Base-by-base conservation (phyloP, 2,113 vertebrate genomes). In the Stigmatopora nigra region DNA sequence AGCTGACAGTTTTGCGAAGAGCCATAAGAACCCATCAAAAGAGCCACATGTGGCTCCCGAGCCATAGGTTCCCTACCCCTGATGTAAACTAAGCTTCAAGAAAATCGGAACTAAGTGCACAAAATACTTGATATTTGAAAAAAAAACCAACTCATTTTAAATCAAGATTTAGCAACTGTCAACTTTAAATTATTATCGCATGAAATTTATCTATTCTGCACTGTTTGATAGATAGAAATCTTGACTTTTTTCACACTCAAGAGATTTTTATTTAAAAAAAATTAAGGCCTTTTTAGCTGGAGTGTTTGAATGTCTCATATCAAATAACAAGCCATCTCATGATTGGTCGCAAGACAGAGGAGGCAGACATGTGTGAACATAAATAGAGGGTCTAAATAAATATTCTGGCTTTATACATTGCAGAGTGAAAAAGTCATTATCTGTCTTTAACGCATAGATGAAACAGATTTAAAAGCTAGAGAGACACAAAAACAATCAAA, bases 331-430 rank as follows among this genome's bases (percentile, higher is more conserved):
- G 68, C 74, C 15, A n/a, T 64, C 31, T 36, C 55, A 65, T 67
- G 68, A 89, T 85, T 88, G 83, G 88, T 62, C 64, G 64, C 65
- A 38, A 58, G 66, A 46, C 63, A 25, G 63, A 57, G 66, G 63
- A 67, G 82, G 63, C 38, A 31, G 75, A 70, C 62, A 57, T 63
- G 63, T 58, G 71, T 71, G 70, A 63, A 78, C 63, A 88, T 89
- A 89, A 87, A 89, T 83, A 78, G 57, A 67, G 72, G 51, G 53
- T 8, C 25, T 70, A 76, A 41, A n/a, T n/a, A n/a, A 75, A 38
- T 63, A 38, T 58, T 64, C 63, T 52, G 63, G 38, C 58, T 45
- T 20, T 52, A 67, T 52, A 53, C 67, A 78, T 74, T 60, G 64
- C 81, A 58, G 53, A 77, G 60, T 67, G 64, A 73, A 49, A 49